These are phyloP conservation scores for Pedicia rivosa DNA, from an alignment of 2,888 invertebrate species.

Conservation along the genomic window DNA sequence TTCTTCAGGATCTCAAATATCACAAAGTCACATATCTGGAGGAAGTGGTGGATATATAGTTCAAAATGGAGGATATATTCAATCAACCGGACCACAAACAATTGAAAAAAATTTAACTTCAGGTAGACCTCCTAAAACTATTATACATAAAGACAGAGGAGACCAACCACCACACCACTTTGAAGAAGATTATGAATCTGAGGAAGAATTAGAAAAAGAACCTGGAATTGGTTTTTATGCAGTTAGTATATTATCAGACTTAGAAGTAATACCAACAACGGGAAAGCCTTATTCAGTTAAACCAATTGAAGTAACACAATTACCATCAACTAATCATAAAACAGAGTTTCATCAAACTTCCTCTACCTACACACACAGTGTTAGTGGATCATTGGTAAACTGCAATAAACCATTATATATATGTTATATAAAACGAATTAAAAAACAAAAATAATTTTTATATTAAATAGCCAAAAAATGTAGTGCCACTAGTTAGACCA, in stretches of 20 bases:
- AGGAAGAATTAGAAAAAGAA: conserved; percentile 22
- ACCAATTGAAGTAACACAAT: background rate
- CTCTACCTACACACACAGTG: background rate
- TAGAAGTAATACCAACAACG: background rate
- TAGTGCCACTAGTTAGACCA: too few relatives aligned
- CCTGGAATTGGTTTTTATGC: conserved; percentile 7
- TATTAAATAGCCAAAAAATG: conserved; percentile 1
- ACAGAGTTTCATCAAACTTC: background rate
- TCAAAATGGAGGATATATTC: background rate
- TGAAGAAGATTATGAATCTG: conserved; percentile 18
- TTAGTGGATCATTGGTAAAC: conserved; percentile 4
- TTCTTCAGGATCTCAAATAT: background rate
- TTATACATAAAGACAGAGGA: conserved; percentile 21
- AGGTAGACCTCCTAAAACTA: background rate
- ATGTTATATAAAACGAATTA: conserved; percentile 3
- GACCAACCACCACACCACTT: conserved; percentile 28
- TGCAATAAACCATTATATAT: conserved; percentile 4
- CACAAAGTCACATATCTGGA: background rate
- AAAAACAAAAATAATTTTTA: conserved; percentile 3
- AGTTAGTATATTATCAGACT: background rate
- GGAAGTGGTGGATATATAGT: background rate
- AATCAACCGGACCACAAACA: too few relatives aligned
- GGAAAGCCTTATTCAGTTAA: too few relatives aligned
- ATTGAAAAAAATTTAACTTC: background rate
- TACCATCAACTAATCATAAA: background rate